phyloP scores from a whole-genome alignment of 2,797 vertebrate species.

The Halcyon leucocephala region DNA sequence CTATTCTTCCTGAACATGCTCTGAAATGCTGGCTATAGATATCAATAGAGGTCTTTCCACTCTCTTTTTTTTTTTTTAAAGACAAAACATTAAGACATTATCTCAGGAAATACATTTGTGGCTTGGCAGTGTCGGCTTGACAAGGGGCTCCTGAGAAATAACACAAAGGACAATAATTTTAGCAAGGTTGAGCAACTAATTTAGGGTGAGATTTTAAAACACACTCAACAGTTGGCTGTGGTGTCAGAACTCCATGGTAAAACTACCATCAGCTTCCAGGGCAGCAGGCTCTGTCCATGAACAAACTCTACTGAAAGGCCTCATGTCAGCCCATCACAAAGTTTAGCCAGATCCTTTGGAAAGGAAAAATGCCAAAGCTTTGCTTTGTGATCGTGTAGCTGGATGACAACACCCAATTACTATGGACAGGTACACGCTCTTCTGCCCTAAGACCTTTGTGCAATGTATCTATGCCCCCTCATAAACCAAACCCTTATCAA shows the following conservation, averaged over 20 bases:
- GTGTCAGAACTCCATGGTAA: neutral
- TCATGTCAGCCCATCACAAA: neutral
- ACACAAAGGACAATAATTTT: conserved; percentile 59
- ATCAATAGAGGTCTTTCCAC: neutral
- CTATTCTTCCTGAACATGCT: neutral
- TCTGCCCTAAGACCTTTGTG: neutral
- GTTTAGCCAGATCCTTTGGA: neutral
- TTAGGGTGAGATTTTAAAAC: conserved; percentile 35
- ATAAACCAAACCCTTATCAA: conserved; percentile 22
- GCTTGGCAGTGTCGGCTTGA: conserved; percentile 31
- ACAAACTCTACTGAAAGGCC: neutral
- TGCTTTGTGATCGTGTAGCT: neutral
- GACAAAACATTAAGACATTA: conserved; percentile 51
- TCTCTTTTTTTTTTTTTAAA: neutral
- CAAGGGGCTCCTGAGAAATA: conserved; percentile 60
- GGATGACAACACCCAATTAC: neutral
- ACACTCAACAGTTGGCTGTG: neutral
- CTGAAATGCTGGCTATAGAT: neutral
- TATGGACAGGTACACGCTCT: neutral
- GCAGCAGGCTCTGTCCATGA: neutral
- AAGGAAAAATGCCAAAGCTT: neutral
- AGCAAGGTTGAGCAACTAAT: conserved; percentile 65
- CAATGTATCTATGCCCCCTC: neutral
- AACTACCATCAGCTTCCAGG: neutral
- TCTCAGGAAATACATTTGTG: conserved; percentile 1